Conservation (phyloP, 2,797 vertebrate genomes). For the Sarcophilus harrisii region DNA sequence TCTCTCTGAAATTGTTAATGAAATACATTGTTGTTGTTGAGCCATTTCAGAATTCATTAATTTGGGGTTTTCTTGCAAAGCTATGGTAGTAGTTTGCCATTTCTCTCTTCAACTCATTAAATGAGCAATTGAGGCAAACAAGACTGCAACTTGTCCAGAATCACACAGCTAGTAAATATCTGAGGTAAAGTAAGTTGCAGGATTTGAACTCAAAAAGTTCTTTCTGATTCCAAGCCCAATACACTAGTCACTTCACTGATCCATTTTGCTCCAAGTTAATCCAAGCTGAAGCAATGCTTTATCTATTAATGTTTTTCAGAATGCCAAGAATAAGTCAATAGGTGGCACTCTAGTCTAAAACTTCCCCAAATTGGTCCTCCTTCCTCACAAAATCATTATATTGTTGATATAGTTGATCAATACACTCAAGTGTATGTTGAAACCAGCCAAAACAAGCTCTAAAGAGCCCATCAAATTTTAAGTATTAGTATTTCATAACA, state of each 20-base stretch:
- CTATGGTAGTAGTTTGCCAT: background rate
- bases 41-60: background rate
- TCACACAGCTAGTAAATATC: background rate
- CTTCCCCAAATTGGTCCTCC: too few species aligned
- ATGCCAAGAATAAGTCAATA: background rate
- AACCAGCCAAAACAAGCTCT: background rate
- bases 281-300: background rate
- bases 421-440: background rate
- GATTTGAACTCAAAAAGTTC: background rate
- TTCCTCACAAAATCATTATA: background rate
- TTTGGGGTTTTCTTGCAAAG: background rate
- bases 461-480: background rate
- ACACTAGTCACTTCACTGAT: background rate
- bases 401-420: background rate
- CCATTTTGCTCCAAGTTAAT: background rate
- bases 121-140: background rate
- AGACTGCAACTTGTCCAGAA: background rate
- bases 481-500: background rate
- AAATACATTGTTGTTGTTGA: background rate
- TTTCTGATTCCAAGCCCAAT: background rate
- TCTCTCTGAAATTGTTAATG: background rate
- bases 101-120: background rate
- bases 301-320: background rate
- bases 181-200: background rate
- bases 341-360: background rate